These are phyloP conservation scores for Thereva unica DNA, from an alignment of 2,888 invertebrate genomes.

Conservation along the genomic window DNA sequence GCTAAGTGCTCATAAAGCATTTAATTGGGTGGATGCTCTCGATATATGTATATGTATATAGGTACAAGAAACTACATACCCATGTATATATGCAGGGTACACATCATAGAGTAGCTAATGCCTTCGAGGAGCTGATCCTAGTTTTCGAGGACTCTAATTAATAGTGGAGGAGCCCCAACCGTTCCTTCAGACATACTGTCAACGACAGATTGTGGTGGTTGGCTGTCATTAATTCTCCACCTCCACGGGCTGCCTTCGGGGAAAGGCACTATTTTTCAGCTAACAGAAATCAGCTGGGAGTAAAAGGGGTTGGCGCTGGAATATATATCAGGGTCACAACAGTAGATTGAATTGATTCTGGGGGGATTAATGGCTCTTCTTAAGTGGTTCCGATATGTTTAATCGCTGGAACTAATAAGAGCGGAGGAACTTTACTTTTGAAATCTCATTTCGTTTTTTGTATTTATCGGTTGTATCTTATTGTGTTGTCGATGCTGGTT, in stretches of 20 bases:
- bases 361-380: conserved; percentile 29
- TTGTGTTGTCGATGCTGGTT: too few species aligned
- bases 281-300: not conserved
- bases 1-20: conserved; percentile 24
- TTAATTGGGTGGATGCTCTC: conserved; percentile 27
- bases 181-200: conserved; percentile 10
- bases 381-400: conserved; percentile 33
- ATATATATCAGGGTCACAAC: conserved; percentile 24
- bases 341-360: conserved; percentile 29
- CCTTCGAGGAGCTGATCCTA: conserved; percentile 15
- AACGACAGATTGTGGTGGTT: conserved; percentile 1
- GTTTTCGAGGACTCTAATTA: conserved; percentile 20
- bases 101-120: too few species aligned
- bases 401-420: conserved; percentile 31
- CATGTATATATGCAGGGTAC: conserved; percentile 9
- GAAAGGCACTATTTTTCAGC: conserved; percentile 14
- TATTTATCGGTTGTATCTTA: too few species aligned
- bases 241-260: not conserved
- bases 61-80: conserved; percentile 7
- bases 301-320: not conserved
- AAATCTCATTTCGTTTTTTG: too few species aligned
- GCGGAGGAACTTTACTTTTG: not conserved
- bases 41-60: conserved; percentile 14
- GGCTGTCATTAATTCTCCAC: not conserved
- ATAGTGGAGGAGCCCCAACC: not conserved